Conservation (phyloP, 2,888 invertebrate species). For the Microctonus brassicae region DNA sequence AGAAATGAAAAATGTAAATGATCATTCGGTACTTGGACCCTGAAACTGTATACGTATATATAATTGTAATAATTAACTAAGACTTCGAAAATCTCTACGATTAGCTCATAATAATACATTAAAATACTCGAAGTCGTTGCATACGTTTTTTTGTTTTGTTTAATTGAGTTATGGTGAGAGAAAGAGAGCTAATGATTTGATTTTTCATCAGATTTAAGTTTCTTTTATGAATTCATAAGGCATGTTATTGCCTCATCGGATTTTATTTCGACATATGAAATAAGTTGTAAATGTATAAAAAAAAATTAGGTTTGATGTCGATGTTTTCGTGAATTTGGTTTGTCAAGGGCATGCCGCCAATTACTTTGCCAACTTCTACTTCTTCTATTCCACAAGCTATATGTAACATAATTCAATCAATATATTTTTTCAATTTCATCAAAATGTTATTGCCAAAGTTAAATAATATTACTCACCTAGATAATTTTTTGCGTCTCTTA, state of each 20-base stretch:
- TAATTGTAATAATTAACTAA: background rate
- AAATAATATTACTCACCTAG: conserved; percentile 64
- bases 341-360: conserved; percentile 60
- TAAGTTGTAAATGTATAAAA: background rate
- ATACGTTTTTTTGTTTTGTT: background rate
- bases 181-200: background rate
- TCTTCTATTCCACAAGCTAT: conserved; percentile 62
- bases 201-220: background rate
- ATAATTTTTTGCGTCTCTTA: conserved; percentile 68
- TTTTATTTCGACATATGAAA: background rate
- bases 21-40: background rate
- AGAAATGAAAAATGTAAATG: background rate
- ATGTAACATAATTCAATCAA: conserved; percentile 23
- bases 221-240: background rate
- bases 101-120: conserved; percentile 14
- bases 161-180: background rate
- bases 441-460: conserved; percentile 12
- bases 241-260: background rate
- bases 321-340: conserved; percentile 55
- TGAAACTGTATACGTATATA: conserved; percentile 2
- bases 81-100: background rate
- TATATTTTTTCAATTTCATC: background rate
- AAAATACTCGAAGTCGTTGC: conserved; percentile 13
- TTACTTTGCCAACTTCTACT: conserved; percentile 65
- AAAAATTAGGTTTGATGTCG: conserved; percentile 58